Percentiles rank a stretch among this genome's conserved stretches.
phyloP scores from a whole-genome alignment of 1,140 invertebrate species.

The Frieseomelitta varia region DNA sequence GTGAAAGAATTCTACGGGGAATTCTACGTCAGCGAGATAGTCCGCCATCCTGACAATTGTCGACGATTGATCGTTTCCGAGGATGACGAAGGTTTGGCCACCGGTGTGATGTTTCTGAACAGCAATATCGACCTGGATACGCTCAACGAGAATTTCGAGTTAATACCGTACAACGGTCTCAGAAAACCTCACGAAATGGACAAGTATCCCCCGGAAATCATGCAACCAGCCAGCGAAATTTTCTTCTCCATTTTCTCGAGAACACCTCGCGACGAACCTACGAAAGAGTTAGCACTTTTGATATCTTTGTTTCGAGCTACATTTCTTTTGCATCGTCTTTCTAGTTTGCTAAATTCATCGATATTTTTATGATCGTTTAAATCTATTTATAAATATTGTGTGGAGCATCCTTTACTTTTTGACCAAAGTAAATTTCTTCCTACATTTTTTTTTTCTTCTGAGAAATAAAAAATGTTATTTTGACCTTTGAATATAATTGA shows the following conservation, averaged over 20 bases:
- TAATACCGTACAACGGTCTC: conserved; percentile 86
- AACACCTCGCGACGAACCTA: not conserved
- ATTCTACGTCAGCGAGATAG: conserved; percentile 88
- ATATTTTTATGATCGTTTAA: too few relatives aligned
- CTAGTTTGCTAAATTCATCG: too few relatives aligned
- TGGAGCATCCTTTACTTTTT: too few relatives aligned
- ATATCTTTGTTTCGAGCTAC: not conserved
- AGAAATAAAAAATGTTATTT: not conserved
- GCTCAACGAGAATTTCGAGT: conserved; percentile 86
- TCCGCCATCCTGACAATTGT: conserved; percentile 74
- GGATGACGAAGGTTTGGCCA: conserved; percentile 82
- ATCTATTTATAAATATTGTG: too few relatives aligned
- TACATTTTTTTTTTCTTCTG: too few relatives aligned
- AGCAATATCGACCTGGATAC: conserved; percentile 84
- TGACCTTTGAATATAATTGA: not conserved
- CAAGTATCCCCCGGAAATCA: too few relatives aligned
- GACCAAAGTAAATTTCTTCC: too few relatives aligned
- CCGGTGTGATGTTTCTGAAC: conserved; percentile 86
- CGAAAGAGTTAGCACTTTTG: not conserved
- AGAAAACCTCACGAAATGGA: conserved; percentile 74
- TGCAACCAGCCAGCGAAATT: not conserved
- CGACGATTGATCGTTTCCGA: conserved; percentile 78
- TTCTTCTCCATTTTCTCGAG: not conserved
- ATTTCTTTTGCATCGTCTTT: not conserved
- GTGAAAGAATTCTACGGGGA: conserved; percentile 86